Evolutionary conservation across 2,113 vertebrate species (phyloP).

Genomic region (Larimichthys crocea): DNA sequence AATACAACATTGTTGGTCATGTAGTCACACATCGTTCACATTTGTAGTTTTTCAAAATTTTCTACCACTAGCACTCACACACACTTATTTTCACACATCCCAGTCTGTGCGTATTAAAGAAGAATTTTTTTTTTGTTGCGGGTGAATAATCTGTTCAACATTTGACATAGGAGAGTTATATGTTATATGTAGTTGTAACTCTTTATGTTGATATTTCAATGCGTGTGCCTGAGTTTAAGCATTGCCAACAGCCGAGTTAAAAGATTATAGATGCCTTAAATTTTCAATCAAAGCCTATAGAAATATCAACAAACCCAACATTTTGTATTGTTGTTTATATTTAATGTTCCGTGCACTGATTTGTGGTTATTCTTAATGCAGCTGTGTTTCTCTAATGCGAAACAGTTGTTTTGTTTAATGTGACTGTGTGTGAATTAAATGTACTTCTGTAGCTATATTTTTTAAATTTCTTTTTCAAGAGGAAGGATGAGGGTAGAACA

Average conservation of each 20-base stretch:
- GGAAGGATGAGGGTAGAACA: conserved; percentile 22
- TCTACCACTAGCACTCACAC: not conserved
- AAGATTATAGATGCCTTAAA: conserved; percentile 31
- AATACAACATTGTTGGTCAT: conserved; percentile 13
- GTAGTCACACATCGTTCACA: conserved; percentile 5
- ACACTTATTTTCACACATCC: not conserved
- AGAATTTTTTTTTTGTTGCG: not conserved
- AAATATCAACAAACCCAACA: conserved; percentile 12
- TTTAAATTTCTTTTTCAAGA: not conserved
- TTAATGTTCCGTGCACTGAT: conserved; percentile 78
- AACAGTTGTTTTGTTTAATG: conserved; percentile 44
- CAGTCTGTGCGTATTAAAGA: conserved; percentile 5
- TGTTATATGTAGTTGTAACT: not conserved
- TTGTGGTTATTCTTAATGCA: conserved; percentile 34
- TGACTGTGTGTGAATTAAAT: conserved; percentile 24
- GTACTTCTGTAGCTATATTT: conserved; percentile 14
- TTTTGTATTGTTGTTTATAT: conserved; percentile 50
- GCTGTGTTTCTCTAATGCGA: conserved; percentile 52
- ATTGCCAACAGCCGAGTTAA: conserved; percentile 30
- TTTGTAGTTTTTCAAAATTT: not conserved
- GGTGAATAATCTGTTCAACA: conserved; percentile 15
- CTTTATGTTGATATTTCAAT: conserved; percentile 12
- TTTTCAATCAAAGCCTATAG: conserved; percentile 9
- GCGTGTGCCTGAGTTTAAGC: conserved; percentile 23
- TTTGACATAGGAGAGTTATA: conserved; percentile 4